These are phyloP conservation scores for Venustoraphidia nigricollis DNA, from an alignment of 2,888 invertebrate species.

Conservation along the genomic window DNA sequence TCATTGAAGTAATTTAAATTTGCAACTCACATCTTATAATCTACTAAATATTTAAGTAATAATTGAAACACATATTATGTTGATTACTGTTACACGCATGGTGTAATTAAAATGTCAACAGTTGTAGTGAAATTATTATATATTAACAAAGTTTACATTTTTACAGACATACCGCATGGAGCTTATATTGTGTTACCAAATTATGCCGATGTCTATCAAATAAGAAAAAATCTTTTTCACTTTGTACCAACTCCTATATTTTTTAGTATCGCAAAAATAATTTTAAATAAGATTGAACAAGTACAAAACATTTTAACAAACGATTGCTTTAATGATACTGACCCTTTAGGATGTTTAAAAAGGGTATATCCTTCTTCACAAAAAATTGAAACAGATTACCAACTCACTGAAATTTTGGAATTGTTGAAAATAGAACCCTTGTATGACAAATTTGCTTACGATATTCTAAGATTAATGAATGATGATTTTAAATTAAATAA, in stretches of 20 bases:
- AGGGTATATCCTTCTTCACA: conserved; percentile 6
- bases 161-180: conserved; percentile 18
- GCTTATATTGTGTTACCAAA: conserved; percentile 21
- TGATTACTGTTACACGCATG: too few relatives aligned
- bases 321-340: conserved; percentile 18
- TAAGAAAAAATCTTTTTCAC: conserved; percentile 13
- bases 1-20: too few relatives aligned
- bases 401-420: conserved; percentile 12
- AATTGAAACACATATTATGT: too few relatives aligned
- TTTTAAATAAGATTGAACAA: conserved; percentile 18
- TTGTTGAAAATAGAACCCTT: conserved; percentile 21
- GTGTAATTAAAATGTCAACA: too few relatives aligned
- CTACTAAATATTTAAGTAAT: too few relatives aligned
- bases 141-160: not conserved
- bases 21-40: too few relatives aligned
- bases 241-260: conserved; percentile 21
- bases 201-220: conserved; percentile 15
- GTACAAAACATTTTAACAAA: conserved; percentile 14
- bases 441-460: conserved; percentile 20
- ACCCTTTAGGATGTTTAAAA: conserved; percentile 6
- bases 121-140: not conserved
- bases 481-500: not conserved
- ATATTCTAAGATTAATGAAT: conserved; percentile 17
- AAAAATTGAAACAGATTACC: conserved; percentile 7
- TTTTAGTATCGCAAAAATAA: conserved; percentile 22